Evolutionary conservation across 2,113 vertebrate genomes (phyloP), one percentile per base, ranked within the genome.

Genomic region (Colius striatus): DNA sequence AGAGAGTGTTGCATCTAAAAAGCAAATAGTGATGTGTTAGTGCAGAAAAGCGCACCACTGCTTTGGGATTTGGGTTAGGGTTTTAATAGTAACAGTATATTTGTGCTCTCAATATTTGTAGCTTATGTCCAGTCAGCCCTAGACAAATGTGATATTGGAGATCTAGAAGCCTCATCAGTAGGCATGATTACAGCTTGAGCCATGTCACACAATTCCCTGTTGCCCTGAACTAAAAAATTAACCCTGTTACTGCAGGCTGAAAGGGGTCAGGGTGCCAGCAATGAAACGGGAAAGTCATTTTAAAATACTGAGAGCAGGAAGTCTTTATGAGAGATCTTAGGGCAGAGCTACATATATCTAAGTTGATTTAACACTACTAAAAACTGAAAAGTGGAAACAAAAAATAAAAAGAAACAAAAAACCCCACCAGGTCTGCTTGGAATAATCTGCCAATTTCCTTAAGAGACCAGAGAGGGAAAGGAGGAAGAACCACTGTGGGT

Each of bases 221-320:
- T 85, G 55, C 20, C n/a, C 43, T 67, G 68, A 88, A 83, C 26
- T 86, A 36, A 94, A 94, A 87, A 88, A 66, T 95, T 94, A 94
- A 89, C 63, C 72, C 68, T 67, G 48, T 80, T 88, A 83, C 57
- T 71, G 38, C n/a, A 71, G 68, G 43, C 18, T 85, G 75, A 30
- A 77, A 62, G 25, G 16, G 43, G 47, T 95, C 63, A 71, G 71
- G 82, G 18, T 62, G 30, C 27, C 85, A 70, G 51, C 13, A n/a
- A 19, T 70, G 23, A 82, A 92, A 23, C n/a, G 55, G 32, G 63
- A 73, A 88, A 66, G 10, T 36, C 48, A 17, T 72, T 73, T 38
- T 32, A 79, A 95, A 83, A 63, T 45, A 70, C 36, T 57, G 84
- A 84, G n/a, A 48, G 11, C 20, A 51, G 30, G 13, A 95, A 80